Evolutionary conservation across 2,113 vertebrate genomes (phyloP).

Genomic region (Acanthisitta chloris): DNA sequence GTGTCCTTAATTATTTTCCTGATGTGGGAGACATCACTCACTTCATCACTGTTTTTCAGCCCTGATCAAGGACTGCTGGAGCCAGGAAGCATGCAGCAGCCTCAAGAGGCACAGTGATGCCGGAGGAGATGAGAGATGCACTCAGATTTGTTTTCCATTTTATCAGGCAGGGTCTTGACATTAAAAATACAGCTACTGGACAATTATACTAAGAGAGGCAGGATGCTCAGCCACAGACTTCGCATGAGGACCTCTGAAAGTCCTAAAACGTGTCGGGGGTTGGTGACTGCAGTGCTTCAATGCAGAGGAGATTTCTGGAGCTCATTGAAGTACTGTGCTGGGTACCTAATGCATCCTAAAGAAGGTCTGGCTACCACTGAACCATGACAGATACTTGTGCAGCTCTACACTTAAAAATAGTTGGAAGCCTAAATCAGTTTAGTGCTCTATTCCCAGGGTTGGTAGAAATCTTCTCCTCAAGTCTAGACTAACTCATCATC

Average conservation of each 20-base stretch:
- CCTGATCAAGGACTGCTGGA: rapidly evolving
- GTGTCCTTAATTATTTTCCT: background rate
- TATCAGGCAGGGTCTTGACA: background rate
- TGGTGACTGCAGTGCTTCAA: background rate
- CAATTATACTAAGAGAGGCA: background rate
- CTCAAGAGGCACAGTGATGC: rapidly evolving
- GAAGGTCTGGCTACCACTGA: background rate
- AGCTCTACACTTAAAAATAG: background rate
- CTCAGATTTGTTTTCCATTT: background rate
- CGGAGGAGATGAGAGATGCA: background rate
- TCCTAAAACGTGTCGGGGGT: background rate
- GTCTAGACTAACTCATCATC: background rate
- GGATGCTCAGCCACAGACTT: background rate
- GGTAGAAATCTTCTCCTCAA: background rate
- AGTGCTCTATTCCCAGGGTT: background rate
- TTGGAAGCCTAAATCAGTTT: background rate
- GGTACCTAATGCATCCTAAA: background rate
- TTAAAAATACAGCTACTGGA: background rate
- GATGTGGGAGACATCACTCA: background rate
- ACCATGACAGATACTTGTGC: background rate
- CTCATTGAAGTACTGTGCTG: background rate
- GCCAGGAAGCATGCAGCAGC: background rate
- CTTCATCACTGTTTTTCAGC: background rate
- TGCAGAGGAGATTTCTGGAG: background rate
- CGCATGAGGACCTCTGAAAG: background rate